phyloP scores from a whole-genome alignment of 2,113 vertebrate genomes.

The Ascaphus truei region DNA sequence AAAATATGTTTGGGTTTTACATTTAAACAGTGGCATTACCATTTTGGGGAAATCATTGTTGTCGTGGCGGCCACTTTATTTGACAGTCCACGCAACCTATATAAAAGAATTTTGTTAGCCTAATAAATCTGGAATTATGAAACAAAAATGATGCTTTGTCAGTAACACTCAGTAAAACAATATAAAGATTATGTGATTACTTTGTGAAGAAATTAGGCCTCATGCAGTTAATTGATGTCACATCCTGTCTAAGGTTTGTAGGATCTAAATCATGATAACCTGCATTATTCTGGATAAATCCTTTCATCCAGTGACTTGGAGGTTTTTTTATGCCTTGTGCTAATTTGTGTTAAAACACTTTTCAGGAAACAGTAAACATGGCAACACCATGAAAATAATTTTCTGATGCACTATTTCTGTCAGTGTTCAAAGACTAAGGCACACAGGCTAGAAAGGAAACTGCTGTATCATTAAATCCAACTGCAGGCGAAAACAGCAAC shows the following conservation, averaged over 20 bases:
- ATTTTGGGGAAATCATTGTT: constrained; percentile 42
- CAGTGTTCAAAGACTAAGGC: constrained; percentile 58
- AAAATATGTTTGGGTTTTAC: constrained; percentile 41
- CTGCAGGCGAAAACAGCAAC: constrained; percentile 49
- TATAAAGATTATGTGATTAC: constrained; percentile 62
- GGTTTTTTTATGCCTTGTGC: constrained; percentile 49
- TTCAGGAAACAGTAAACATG: constrained; percentile 69
- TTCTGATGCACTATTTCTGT: constrained; percentile 62
- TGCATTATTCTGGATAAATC: constrained; percentile 49
- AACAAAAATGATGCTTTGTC: constrained; percentile 58
- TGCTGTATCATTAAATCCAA: constrained; percentile 60
- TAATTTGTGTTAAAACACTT: constrained; percentile 65
- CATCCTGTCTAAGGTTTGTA: constrained; percentile 59
- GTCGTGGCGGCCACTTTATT: constrained; percentile 48
- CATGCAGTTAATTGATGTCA: constrained; percentile 67
- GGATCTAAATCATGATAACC: constrained; percentile 64
- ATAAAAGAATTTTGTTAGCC: constrained; percentile 52
- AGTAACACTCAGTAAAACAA: constrained; percentile 55
- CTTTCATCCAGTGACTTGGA: constrained; percentile 61
- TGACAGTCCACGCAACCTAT: constrained; percentile 53
- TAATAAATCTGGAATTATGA: constrained; percentile 57
- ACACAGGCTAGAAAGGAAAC: constrained; percentile 62
- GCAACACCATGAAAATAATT: constrained; percentile 65
- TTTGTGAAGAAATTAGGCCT: constrained; percentile 64
- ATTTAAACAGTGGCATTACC: constrained; percentile 40